Evolutionary conservation across 2,113 vertebrate species (phyloP).

Genomic region (Heteronetta atricapilla): DNA sequence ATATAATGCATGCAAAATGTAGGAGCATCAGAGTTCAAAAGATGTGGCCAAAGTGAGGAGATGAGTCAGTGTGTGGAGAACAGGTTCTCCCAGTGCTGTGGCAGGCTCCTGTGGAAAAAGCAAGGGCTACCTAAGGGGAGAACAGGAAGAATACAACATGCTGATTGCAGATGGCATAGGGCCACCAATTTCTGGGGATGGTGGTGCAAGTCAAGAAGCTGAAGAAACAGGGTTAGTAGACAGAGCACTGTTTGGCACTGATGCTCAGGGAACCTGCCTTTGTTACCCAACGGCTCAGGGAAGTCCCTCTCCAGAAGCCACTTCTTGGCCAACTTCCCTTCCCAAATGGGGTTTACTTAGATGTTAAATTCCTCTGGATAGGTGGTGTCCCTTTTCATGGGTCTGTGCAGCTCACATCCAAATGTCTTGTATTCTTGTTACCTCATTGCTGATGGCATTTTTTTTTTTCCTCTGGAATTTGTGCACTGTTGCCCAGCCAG

Average conservation of each 20-base stretch:
- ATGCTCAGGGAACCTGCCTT: not conserved
- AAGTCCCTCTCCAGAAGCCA: not conserved
- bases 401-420: not conserved
- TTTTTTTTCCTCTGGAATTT: not conserved
- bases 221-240: not conserved
- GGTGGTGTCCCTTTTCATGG: not conserved
- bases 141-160: not conserved
- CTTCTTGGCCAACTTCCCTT: not conserved
- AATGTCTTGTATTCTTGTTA: not conserved
- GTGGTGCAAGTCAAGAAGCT: rapidly evolving
- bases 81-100: not conserved
- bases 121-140: not conserved
- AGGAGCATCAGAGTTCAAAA: not conserved
- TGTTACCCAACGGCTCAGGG: not conserved
- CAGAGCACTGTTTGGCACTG: not conserved
- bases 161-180: not conserved
- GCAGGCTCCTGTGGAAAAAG: not conserved
- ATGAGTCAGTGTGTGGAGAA: not conserved
- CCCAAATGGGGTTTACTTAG: not conserved
- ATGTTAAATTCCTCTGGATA: not conserved
- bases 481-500: not conserved
- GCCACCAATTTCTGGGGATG: rapidly evolving
- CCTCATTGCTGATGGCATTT: not conserved
- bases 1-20: rapidly evolving
- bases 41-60: not conserved